A percentile compares a stretch with the other conserved stretches of the same genome.
Conservation (phyloP, 2,797 vertebrate genomes). For the Acanthurus leucopareius region DNA sequence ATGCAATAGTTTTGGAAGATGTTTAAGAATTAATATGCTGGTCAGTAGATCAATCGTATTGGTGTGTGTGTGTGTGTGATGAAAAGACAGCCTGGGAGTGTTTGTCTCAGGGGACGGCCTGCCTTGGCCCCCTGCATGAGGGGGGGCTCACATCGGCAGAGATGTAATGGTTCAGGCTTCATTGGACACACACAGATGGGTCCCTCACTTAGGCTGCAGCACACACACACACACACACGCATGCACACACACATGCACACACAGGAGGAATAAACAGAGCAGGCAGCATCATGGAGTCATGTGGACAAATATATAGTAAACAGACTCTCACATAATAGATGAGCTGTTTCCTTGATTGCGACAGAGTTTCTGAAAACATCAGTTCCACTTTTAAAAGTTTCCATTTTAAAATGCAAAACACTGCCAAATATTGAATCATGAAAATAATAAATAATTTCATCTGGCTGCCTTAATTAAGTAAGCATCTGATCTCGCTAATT, state of each 20-base stretch:
- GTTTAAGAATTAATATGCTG: slow-evolving; percentile 38
- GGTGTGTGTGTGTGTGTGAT: slow-evolving; percentile 3
- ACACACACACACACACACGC: slow-evolving; percentile 28
- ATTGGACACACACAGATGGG: slow-evolving; percentile 74
- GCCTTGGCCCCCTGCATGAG: slow-evolving; percentile 48
- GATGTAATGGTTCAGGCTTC: slow-evolving; percentile 74
- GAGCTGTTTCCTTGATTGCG: not conserved
- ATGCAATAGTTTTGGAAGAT: slow-evolving; percentile 13
- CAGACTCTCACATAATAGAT: not conserved
- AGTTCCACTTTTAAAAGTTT: not conserved
- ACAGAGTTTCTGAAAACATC: not conserved
- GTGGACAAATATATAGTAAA: slow-evolving; percentile 8
- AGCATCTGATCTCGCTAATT: slow-evolving; percentile 11
- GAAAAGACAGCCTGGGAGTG: slow-evolving; percentile 29
- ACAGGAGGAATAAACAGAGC: slow-evolving; percentile 45
- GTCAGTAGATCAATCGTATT: slow-evolving; percentile 50
- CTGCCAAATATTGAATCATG: not conserved
- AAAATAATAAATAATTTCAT: not conserved
- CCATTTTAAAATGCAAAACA: not conserved
- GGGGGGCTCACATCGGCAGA: slow-evolving; percentile 66
- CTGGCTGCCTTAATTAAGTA: not conserved
- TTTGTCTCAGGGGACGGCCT: slow-evolving; percentile 55
- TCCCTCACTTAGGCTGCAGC: slow-evolving; percentile 42
- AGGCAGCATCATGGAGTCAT: slow-evolving; percentile 8
- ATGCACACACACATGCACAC: not conserved